Conservation (phyloP, 2,113 vertebrate genomes). For the Nycticebus coucang region DNA sequence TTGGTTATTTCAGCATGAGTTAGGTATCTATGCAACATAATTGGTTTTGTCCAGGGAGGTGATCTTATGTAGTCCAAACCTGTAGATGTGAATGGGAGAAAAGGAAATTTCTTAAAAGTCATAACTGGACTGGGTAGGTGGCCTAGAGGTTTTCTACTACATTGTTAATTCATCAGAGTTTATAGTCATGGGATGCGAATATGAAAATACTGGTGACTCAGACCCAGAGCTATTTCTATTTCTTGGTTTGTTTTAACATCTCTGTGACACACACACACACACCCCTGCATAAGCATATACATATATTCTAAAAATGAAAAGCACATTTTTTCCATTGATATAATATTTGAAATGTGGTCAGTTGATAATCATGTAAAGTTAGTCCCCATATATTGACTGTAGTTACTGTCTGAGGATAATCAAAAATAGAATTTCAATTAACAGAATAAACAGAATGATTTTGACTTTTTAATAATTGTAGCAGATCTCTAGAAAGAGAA, state of each 20-base stretch:
- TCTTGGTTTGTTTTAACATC: slow-evolving; percentile 70
- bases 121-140: neutral
- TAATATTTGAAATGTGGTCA: slow-evolving; percentile 64
- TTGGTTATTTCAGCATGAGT: neutral
- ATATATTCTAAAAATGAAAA: neutral
- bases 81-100: neutral
- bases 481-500: slow-evolving; percentile 69
- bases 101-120: neutral
- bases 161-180: neutral
- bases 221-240: slow-evolving; percentile 44
- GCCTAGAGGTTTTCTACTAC: neutral
- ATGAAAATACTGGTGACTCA: slow-evolving; percentile 59
- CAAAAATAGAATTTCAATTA: slow-evolving; percentile 73
- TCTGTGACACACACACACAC: slow-evolving; percentile 48
- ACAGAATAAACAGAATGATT: slow-evolving; percentile 55
- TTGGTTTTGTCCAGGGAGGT: neutral
- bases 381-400: slow-evolving; percentile 48
- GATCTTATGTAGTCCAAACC: neutral
- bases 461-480: slow-evolving; percentile 60
- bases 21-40: neutral
- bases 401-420: slow-evolving; percentile 62
- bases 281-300: too few relatives aligned
- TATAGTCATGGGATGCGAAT: neutral
- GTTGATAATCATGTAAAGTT: slow-evolving; percentile 62
- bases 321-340: slow-evolving; percentile 46